These are phyloP conservation scores for Falco columbarius DNA, from an alignment of 2,797 vertebrate genomes.

Conservation along the genomic window DNA sequence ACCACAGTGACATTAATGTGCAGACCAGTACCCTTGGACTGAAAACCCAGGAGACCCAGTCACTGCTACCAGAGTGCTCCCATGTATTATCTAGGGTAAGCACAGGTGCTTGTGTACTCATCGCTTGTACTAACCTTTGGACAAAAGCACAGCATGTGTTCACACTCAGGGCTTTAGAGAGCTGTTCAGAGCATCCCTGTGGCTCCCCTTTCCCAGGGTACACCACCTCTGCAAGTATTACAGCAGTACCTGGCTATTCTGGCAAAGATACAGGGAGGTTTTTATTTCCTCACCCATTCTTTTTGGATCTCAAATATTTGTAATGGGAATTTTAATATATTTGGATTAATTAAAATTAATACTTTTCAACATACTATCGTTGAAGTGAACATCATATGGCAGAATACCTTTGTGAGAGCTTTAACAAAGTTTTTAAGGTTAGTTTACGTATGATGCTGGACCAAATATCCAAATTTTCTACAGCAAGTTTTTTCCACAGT, in stretches of 20 bases:
- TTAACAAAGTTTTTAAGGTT: background rate
- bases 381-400: background rate
- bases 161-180: background rate
- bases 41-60: background rate
- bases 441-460: background rate
- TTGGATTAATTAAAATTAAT: background rate
- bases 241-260: background rate
- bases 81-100: accelerated
- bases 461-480: background rate
- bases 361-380: background rate
- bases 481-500: background rate
- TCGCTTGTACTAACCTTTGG: background rate
- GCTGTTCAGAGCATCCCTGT: background rate
- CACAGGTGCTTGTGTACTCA: background rate
- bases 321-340: background rate
- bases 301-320: background rate
- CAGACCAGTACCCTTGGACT: background rate
- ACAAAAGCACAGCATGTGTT: background rate
- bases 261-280: background rate
- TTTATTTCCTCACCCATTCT: background rate
- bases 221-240: background rate
- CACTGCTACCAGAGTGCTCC: background rate
- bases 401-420: background rate
- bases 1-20: accelerated
- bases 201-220: background rate